phyloP scores from a whole-genome alignment of 2,888 invertebrate genomes.

The Pristionchus japonicus region DNA sequence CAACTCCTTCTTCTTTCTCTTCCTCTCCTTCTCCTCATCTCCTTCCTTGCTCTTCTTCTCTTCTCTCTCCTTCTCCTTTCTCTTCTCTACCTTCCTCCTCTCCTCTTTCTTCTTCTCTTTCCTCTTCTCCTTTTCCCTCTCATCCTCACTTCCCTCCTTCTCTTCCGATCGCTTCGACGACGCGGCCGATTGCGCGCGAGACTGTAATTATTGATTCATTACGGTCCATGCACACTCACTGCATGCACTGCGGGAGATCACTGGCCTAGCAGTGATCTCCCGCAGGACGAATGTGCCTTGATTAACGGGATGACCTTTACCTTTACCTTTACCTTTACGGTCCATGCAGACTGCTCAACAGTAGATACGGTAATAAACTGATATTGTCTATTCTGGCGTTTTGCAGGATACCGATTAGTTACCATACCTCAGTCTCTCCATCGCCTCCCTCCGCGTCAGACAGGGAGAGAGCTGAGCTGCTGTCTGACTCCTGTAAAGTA shows the following conservation, averaged over 20 bases:
- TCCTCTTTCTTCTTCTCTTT: slow-evolving; percentile 32
- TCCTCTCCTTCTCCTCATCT: slow-evolving; percentile 33
- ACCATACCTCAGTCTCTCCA: not conserved
- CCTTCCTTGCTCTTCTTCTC: not conserved
- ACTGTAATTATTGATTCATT: slow-evolving; percentile 15
- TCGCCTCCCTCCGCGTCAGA: not conserved
- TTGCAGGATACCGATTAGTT: not conserved
- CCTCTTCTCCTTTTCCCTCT: not conserved
- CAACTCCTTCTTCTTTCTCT: slow-evolving; percentile 27
- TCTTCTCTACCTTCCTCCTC: slow-evolving; percentile 27
- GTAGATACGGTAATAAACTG: too few species aligned
- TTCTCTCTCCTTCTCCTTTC: slow-evolving; percentile 33
- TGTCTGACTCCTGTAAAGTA: not conserved
- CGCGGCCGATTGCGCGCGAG: not conserved
- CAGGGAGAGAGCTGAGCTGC: not conserved
- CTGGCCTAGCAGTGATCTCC: too few species aligned
- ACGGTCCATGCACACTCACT: too few species aligned
- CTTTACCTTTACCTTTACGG: too few species aligned
- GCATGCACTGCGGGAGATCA: too few species aligned
- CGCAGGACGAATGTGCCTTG: too few species aligned
- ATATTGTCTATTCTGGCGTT: too few species aligned
- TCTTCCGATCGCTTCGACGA: not conserved
- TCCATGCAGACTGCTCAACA: too few species aligned
- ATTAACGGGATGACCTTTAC: too few species aligned
- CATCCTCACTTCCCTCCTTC: not conserved